Evolutionary conservation across 2,113 vertebrate genomes (phyloP), one percentile per base, ranked within the genome.

Genomic region (Platichthys flesus): DNA sequence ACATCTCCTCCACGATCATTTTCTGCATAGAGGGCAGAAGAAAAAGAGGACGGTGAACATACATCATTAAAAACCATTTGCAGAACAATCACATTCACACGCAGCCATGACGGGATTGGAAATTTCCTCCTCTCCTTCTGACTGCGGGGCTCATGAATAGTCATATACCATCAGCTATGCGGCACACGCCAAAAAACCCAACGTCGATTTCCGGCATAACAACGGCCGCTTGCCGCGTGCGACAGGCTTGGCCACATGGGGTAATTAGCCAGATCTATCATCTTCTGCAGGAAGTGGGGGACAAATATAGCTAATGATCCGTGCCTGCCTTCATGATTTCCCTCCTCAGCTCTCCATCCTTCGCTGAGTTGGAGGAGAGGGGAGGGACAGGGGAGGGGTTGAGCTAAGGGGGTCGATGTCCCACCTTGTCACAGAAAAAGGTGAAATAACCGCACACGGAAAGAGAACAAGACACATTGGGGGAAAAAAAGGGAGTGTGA

Each of bases 1-100:
- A 94, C 74, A 84, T 93, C 93, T 95, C 93, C 92, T 94, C 92
- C 90, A 87, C 84, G 93, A 88, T 96, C 96, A 96, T 98, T 94
- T 95, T 97, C 97, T 98, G 71, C 90, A 94, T 74, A 79, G 71
- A 82, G 49, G 67, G 88, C 83, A 51, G 47, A 51, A 51, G 88
- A 85, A n/a, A 6, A 72, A 85, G 63, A 72, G 88, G 78, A 79
- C 0, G 51, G 84, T 88, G 57, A 87, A 71, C 79, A 81, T 67
- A 81, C 70, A 59, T 88, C 87, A 74, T 85, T 90, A 79, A 86
- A 54, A 90, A 92, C 72, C 60, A 82, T 87, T 85, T 77, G 68
- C 85, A 87, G 79, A 84, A 85, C 91, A 91, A 92, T 91, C 83
- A 8, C 61, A 70, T 81, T 74, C 85, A 78, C 71, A 81, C 62